Evolutionary conservation across 1,140 invertebrate species (phyloP), one percentile per base, ranked within the genome.

Genomic region (Saxidomus purpurata): DNA sequence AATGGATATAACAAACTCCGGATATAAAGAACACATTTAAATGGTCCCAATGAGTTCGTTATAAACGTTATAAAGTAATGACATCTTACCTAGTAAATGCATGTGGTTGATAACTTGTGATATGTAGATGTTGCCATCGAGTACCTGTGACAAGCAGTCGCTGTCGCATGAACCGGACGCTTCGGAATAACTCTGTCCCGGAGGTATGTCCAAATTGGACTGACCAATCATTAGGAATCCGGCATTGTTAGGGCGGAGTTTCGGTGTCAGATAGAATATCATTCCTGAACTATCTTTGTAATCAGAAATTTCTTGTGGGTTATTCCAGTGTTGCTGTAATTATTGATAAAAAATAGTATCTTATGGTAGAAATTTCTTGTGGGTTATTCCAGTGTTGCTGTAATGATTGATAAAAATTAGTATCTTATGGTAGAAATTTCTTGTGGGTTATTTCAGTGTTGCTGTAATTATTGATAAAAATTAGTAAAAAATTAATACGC

Each of bases 381-480:
- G 90, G 89, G 77, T 94, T 94, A n/a, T 92, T 91, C 92, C 91
- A 94, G 49, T 94, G 93, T 19, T 92, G 79, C 92, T 94, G 49
- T 31, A 90, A 90, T 15, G 31, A 17, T 43, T 43, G 15, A 61
- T 19, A 61, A 28, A 61, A n/a, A n/a, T n/a, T n/a, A n/a, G n/a
- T n/a, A n/a, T n/a, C n/a, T n/a, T n/a, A n/a, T n/a, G n/a, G n/a
- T n/a, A 0, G 67, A 52, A 2, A 69, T n/a, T 22, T 61, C 31
- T n/a, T 89, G 25, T 0, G 90, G 89, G 77, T 94, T 94, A n/a
- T 92, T 91, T 92, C 91, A 94, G 49, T 94, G 93, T 19, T 92
- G 79, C 92, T 94, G 49, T 31, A 90, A 90, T 15, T 31, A 17
- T 43, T 43, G 15, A 61, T 19, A n/a, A n/a, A n/a, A n/a, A n/a